A percentile compares a stretch with the other conserved stretches of the same genome.
Evolutionary conservation across 2,888 invertebrate genomes (phyloP).

Genomic region (Actias luna): DNA sequence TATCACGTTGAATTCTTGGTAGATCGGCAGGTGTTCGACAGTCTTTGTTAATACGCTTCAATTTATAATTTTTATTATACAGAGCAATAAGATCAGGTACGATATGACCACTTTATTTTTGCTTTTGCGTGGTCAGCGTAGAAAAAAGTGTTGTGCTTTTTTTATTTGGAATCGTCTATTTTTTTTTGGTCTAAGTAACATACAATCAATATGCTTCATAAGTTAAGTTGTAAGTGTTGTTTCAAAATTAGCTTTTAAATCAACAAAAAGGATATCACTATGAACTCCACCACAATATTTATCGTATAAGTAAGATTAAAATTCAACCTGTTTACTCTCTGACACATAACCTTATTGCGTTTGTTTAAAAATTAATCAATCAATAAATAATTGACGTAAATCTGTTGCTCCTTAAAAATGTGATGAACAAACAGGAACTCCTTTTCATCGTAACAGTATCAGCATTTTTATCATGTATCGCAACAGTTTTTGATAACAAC

Average conservation of each 20-base stretch:
- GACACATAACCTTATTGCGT: background rate
- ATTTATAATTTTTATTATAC: slow-evolving; percentile 1
- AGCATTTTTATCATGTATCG: slow-evolving; percentile 43
- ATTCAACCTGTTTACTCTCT: background rate
- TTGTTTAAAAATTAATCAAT: background rate
- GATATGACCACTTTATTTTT: background rate
- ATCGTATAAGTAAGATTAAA: background rate
- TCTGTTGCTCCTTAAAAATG: slow-evolving; percentile 32
- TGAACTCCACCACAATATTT: background rate
- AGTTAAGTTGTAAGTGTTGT: background rate
- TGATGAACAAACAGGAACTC: slow-evolving; percentile 55
- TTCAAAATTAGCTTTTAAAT: background rate
- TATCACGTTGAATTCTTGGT: slow-evolving; percentile 38
- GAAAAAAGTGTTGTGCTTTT: background rate
- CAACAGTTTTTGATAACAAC: slow-evolving; percentile 46
- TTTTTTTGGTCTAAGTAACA: background rate
- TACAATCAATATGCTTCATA: background rate
- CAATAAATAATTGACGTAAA: background rate
- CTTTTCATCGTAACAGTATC: slow-evolving; percentile 44
- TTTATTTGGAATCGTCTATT: background rate
- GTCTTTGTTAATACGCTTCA: slow-evolving; percentile 22
- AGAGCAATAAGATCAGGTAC: background rate
- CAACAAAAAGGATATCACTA: background rate
- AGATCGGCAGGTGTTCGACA: slow-evolving; percentile 43
- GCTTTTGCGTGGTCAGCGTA: background rate